A percentile compares a stretch with the other conserved stretches of the same genome.
phyloP scores from a whole-genome alignment of 2,113 vertebrate species.

The Mystacornis crossleyi region DNA sequence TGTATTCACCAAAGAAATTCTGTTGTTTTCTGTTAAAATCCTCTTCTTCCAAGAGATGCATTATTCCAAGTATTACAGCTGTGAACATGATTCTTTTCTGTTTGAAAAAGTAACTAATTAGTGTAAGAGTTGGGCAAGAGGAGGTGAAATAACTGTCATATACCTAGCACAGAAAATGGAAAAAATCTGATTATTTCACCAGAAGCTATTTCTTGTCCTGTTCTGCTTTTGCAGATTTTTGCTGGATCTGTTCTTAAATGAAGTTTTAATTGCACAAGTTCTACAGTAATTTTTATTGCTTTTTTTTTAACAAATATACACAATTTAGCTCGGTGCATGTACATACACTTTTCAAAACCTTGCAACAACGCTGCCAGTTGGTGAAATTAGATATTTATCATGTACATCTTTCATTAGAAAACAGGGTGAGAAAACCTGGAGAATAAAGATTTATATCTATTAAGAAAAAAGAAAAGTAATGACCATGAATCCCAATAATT shows the following conservation, averaged over 20 bases:
- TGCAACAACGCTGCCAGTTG: background rate
- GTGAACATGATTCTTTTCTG: background rate
- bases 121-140: background rate
- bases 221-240: background rate
- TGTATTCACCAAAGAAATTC: background rate
- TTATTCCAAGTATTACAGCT: background rate
- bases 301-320: background rate
- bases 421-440: background rate
- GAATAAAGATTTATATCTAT: background rate
- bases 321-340: background rate
- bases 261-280: background rate
- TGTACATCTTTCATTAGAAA: background rate
- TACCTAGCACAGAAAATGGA: background rate
- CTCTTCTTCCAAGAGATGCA: background rate
- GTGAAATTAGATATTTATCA: background rate
- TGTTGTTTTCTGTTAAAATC: background rate
- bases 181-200: background rate
- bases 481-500: background rate
- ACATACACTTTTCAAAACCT: background rate
- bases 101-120: background rate
- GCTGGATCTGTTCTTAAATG: background rate
- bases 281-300: background rate
- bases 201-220: background rate
- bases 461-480: background rate
- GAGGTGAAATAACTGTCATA: background rate